Conservation (phyloP, 2,797 vertebrate genomes). For the Sylvia borin region DNA sequence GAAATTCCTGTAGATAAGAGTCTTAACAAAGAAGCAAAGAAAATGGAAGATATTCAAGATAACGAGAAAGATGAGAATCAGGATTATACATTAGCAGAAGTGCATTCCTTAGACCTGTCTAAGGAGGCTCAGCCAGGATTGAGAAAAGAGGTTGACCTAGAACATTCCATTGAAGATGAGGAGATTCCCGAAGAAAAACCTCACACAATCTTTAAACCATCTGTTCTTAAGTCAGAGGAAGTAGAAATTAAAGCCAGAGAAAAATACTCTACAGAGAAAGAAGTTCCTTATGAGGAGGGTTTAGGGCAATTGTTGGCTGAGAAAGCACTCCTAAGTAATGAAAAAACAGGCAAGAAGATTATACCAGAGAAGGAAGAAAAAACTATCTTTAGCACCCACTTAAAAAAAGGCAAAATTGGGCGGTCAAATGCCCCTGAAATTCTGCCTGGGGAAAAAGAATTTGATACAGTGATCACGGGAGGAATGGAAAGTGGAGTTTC, state of each 20-base stretch:
- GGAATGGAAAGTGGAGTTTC: not conserved
- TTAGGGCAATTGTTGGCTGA: not conserved
- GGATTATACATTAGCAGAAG: not conserved
- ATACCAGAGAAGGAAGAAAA: not conserved
- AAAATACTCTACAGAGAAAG: not conserved
- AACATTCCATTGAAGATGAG: not conserved
- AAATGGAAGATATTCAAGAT: not conserved
- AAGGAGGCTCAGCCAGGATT: not conserved
- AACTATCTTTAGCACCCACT: not conserved
- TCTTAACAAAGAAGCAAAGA: conserved; percentile 1
- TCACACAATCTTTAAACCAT: not conserved
- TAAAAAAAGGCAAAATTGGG: not conserved
- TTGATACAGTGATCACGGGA: not conserved
- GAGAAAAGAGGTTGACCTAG: not conserved
- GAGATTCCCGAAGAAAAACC: not conserved
- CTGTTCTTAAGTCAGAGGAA: not conserved
- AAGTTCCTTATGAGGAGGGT: not conserved
- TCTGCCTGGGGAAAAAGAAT: not conserved
- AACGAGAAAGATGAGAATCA: not conserved
- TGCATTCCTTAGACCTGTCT: not conserved
- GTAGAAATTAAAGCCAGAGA: not conserved
- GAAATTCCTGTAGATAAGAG: not conserved
- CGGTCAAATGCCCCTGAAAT: not conserved
- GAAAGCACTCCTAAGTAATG: not conserved
- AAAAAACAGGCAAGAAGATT: not conserved